phyloP scores from a whole-genome alignment of 2,888 invertebrate genomes.

The Callimorpha dominula region DNA sequence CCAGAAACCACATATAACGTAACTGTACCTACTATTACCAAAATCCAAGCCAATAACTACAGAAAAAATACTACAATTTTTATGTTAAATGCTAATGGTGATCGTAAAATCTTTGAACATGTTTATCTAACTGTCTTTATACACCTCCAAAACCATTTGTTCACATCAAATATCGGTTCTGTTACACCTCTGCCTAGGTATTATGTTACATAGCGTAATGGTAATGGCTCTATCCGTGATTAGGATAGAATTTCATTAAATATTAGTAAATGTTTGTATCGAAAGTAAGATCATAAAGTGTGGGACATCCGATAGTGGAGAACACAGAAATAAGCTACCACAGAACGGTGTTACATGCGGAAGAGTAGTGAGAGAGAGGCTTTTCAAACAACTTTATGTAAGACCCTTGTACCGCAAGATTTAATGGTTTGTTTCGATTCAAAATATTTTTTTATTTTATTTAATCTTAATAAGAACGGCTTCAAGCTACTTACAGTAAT shows the following conservation, averaged over 20 bases:
- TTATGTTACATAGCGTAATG: constrained; percentile 45
- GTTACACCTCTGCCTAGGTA: constrained; percentile 35
- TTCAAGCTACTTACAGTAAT: too few relatives aligned
- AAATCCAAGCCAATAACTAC: constrained; percentile 4
- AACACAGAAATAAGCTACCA: not conserved
- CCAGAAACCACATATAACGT: not conserved
- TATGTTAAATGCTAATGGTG: constrained; percentile 39
- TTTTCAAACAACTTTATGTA: not conserved
- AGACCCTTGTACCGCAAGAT: too few relatives aligned
- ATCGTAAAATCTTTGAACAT: constrained; percentile 55
- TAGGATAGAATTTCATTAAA: constrained; percentile 43
- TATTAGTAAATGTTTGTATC: constrained; percentile 50
- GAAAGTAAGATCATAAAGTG: constrained; percentile 11
- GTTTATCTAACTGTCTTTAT: constrained; percentile 52
- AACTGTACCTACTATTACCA: constrained; percentile 8
- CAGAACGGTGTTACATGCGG: not conserved
- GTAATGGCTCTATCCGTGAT: constrained; percentile 54
- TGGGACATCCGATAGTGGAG: not conserved
- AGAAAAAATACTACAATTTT: constrained; percentile 25
- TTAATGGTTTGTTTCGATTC: too few relatives aligned
- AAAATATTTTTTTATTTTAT: too few relatives aligned
- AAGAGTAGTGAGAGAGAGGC: not conserved
- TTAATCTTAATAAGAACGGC: too few relatives aligned
- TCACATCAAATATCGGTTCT: constrained; percentile 44
- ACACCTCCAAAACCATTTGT: constrained; percentile 48